Evolutionary conservation across 1,140 invertebrate species (phyloP), one percentile per base, ranked within the genome.

Genomic region (Teleopsis dalmanni): DNA sequence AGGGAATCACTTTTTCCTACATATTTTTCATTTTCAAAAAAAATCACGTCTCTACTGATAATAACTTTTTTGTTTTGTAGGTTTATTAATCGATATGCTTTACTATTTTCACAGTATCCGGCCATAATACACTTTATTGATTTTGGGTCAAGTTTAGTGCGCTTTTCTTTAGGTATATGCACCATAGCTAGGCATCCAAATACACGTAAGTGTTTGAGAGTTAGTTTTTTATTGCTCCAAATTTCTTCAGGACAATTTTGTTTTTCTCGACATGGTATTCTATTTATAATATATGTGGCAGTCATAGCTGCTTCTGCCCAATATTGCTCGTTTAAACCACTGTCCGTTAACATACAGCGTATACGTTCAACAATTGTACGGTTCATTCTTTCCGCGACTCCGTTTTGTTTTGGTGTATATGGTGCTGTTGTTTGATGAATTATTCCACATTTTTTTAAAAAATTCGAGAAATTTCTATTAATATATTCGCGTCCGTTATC

Each of bases 121-220:
- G n/a, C n/a, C n/a, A n/a, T n/a, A n/a, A n/a, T n/a, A n/a, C n/a
- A n/a, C n/a, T n/a, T n/a, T n/a, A n/a, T n/a, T 25, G 54, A 54
- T 44, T 52, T 54, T 18, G 35, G 9, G 16, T 55, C 53, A 14
- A 61, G 58, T 48, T 69, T 65, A 3, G 41, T 42, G 41, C 41
- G 25, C 37, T 50, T 54, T 19, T 53, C 19, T 36, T 62, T 49
- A n/a, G 51, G 57, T 27, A 53, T 38, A 43, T 61, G 35, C 35
- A 54, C 27, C 33, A 50, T 36, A 3, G 44, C 44, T 19, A 10
- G 40, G 27, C 43, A 46, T 7, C 50, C 50, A 47, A 51, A 51
- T 13, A 46, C 22, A 18, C 23, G 14, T 8, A 46, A 25, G 18
- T 43, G 25, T 10, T 31, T 43, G n/a, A 46, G 23, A 23, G 7